These are phyloP conservation scores for Hydrocynus forskahlii DNA, from an alignment of 2,797 vertebrate genomes.

Conservation along the genomic window DNA sequence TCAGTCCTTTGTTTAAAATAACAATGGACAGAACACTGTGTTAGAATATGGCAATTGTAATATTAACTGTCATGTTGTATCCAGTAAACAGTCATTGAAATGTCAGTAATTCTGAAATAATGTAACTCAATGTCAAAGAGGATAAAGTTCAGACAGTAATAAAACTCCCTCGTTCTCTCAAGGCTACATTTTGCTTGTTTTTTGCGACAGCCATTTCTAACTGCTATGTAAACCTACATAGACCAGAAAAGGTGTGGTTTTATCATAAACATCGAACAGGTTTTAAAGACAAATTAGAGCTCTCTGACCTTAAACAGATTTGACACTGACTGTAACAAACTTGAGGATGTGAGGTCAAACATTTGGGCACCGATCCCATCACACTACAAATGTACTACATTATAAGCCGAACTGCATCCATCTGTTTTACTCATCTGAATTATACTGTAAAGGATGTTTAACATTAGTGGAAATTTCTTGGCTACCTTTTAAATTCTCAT, in stretches of 20 bases:
- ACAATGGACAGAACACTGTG: slow-evolving; percentile 10
- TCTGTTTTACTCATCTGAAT: background rate
- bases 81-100: slow-evolving; percentile 43
- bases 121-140: slow-evolving; percentile 20
- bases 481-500: background rate
- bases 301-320: background rate
- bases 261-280: background rate
- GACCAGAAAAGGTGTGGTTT: background rate
- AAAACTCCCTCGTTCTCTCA: slow-evolving; percentile 31
- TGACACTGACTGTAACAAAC: background rate
- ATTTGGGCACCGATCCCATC: background rate
- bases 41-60: slow-evolving; percentile 1
- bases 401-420: background rate
- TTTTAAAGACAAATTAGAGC: background rate
- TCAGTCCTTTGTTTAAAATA: background rate
- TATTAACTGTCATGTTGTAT: slow-evolving; percentile 35
- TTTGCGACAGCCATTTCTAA: background rate
- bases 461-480: background rate
- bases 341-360: background rate
- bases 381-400: background rate
- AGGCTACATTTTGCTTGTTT: background rate
- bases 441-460: background rate
- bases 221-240: background rate
- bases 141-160: slow-evolving; percentile 20
- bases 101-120: slow-evolving; percentile 16